Base-by-base conservation (phyloP, 2,888 invertebrate species). In the Andrena trimmerana region DNA sequence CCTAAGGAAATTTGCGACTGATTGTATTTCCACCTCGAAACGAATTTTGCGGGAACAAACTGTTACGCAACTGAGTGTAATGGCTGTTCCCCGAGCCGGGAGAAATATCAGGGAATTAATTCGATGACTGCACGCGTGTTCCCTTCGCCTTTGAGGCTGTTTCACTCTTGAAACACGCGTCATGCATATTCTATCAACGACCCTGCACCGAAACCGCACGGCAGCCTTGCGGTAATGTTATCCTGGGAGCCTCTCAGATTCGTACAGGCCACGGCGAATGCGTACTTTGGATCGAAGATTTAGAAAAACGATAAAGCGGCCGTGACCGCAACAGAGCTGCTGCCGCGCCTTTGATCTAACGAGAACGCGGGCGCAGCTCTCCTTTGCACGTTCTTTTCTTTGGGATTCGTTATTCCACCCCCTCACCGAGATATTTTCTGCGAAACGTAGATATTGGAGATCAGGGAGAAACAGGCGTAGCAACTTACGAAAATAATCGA, bases 141-240 rank as follows among this genome's bases (percentile, higher is more conserved):
- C 54, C 13, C 6, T 1, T 27, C 16, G n/a, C 74, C 36, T 66
- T 36, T 52, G 36, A 66, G n/a, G 88, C 86, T 88, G 87, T 90
- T 92, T 90, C 91, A 90, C 90, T 91, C 90, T 92, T 90, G 66
- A 42, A 81, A 83, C 74, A 82, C 66, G 82, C 89, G 87, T 86
- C 90, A 92, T 92, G 91, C 90, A 92, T 93, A 92, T 93, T 92
- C 91, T 90, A 92, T 92, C 90, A 88, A 88, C 85, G 86, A 89
- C 84, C 89, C 86, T 50, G 89, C 89, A 88, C 89, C 75, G 82
- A 91, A 92, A 91, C 91, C 92, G 79, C 91, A 89, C 83, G 82
- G 76, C 84, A 89, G 87, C 88, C 90, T 89, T 88, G 89, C 81
- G 90, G 90, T 89, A 83, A 88, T 89, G 90, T 90, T 90, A 90